Percentiles rank a stretch among this genome's conserved stretches.
Evolutionary conservation across 2,113 vertebrate genomes (phyloP).

Genomic region (Pluvianellus socialis): DNA sequence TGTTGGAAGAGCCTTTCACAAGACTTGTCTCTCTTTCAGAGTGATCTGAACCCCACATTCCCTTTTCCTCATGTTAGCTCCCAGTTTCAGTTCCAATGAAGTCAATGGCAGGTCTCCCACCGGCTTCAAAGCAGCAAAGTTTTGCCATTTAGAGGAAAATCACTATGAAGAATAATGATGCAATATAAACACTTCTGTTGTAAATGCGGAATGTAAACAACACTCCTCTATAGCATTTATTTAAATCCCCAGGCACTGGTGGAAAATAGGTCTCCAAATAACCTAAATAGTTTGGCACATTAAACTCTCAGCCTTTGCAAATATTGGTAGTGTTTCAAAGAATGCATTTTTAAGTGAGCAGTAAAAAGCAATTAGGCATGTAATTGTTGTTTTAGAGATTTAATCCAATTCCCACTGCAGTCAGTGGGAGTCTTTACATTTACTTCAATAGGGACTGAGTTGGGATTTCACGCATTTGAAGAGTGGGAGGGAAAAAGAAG

Average conservation of each 20-base stretch:
- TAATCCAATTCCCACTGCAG: conserved; percentile 38
- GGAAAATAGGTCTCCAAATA: conserved; percentile 45
- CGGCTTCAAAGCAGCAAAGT: not conserved
- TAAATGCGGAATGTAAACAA: conserved; percentile 23
- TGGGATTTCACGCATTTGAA: not conserved
- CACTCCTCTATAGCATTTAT: not conserved
- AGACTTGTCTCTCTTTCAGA: not conserved
- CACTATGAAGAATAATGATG: not conserved
- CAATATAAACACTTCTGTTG: not conserved
- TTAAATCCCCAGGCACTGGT: conserved; percentile 8
- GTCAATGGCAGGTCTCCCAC: not conserved
- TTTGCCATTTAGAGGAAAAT: not conserved
- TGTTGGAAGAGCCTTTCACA: not conserved
- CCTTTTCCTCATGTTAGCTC: not conserved
- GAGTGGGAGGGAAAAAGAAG: not conserved
- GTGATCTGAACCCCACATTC: not conserved
- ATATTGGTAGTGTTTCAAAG: conserved; percentile 58
- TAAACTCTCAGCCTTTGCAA: conserved; percentile 40
- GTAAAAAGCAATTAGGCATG: conserved; percentile 64
- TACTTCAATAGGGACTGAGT: not conserved
- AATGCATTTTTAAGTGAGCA: conserved; percentile 64
- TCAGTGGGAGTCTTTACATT: conserved; percentile 6
- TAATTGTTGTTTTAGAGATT: conserved; percentile 56
- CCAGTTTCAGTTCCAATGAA: not conserved
- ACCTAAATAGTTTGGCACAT: conserved; percentile 22